A percentile compares a stretch with the other conserved stretches of the same genome.
Conservation (phyloP, 1,140 invertebrate species). For the Pseudoatta argentina region DNA sequence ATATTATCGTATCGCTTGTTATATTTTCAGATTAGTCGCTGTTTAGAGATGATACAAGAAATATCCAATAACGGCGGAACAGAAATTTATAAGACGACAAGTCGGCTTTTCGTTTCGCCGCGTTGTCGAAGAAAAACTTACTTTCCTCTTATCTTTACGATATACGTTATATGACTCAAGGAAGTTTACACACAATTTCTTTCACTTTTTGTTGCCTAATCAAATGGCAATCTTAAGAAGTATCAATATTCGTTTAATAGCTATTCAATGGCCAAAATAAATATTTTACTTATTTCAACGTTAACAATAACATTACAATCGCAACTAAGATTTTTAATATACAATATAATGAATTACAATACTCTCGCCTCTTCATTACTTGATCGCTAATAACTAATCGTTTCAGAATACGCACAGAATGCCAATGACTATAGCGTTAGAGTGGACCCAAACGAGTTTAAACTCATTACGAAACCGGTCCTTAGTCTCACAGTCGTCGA, state of each 20-base stretch:
- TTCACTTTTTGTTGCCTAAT: background rate
- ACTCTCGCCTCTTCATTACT: background rate
- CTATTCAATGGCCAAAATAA: background rate
- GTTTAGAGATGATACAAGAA: constrained; percentile 79
- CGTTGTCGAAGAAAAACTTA: background rate
- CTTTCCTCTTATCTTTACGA: constrained; percentile 62
- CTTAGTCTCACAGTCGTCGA: constrained; percentile 69
- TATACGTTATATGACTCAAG: constrained; percentile 6
- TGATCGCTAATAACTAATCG: background rate
- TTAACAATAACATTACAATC: background rate
- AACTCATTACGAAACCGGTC: constrained; percentile 74
- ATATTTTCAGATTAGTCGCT: constrained; percentile 79
- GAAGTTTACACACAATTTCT: constrained; percentile 1
- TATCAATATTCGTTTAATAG: background rate
- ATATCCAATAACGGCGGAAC: constrained; percentile 21
- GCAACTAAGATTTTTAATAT: background rate
- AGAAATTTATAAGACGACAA: constrained; percentile 60
- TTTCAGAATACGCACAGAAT: background rate
- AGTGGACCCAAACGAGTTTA: constrained; percentile 60
- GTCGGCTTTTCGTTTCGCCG: constrained; percentile 13
- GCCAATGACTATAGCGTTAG: constrained; percentile 47
- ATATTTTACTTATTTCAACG: background rate
- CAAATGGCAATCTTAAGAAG: background rate
- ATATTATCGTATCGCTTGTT: constrained; percentile 80
- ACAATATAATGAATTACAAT: background rate